Evolutionary conservation across 2,888 invertebrate genomes (phyloP).

Genomic region (Fissipunctia ypsillon): DNA sequence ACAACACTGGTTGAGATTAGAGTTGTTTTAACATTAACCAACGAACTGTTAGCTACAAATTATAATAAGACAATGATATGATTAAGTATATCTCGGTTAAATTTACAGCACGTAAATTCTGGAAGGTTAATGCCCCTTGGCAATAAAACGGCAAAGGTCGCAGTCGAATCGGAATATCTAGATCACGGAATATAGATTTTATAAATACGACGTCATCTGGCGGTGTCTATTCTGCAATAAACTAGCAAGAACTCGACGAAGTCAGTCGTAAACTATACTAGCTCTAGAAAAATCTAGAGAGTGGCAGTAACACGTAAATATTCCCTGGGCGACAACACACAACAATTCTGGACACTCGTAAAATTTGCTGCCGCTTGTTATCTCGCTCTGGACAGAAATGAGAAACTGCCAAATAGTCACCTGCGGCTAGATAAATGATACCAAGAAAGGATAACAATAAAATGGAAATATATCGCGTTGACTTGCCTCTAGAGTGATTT

Average conservation of each 20-base stretch:
- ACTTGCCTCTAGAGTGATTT: constrained; percentile 15
- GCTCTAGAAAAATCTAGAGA: constrained; percentile 70
- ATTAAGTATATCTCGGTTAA: constrained; percentile 43
- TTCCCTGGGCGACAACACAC: constrained; percentile 67
- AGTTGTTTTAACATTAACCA: constrained; percentile 35
- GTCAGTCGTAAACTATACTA: constrained; percentile 60
- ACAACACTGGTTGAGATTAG: constrained; percentile 52
- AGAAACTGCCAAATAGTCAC: constrained; percentile 67
- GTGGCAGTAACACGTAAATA: constrained; percentile 67
- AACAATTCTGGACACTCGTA: constrained; percentile 78
- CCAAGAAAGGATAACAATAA: constrained; percentile 45
- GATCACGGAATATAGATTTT: constrained; percentile 31
- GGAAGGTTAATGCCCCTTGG: constrained; percentile 42
- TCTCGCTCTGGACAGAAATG: constrained; percentile 71
- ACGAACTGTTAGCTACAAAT: constrained; percentile 23
- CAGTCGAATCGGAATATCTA: constrained; percentile 11
- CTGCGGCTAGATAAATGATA: constrained; percentile 42
- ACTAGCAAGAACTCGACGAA: constrained; percentile 26
- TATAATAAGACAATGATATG: constrained; percentile 24
- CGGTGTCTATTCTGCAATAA: constrained; percentile 24
- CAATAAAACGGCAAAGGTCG: constrained; percentile 36
- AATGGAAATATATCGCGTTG: constrained; percentile 23
- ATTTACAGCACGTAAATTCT: constrained; percentile 40
- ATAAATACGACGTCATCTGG: constrained; percentile 28
- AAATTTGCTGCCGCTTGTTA: constrained; percentile 79